Evolutionary conservation across 2,888 invertebrate species (phyloP).

Genomic region (Hydroisotoma schaefferi): DNA sequence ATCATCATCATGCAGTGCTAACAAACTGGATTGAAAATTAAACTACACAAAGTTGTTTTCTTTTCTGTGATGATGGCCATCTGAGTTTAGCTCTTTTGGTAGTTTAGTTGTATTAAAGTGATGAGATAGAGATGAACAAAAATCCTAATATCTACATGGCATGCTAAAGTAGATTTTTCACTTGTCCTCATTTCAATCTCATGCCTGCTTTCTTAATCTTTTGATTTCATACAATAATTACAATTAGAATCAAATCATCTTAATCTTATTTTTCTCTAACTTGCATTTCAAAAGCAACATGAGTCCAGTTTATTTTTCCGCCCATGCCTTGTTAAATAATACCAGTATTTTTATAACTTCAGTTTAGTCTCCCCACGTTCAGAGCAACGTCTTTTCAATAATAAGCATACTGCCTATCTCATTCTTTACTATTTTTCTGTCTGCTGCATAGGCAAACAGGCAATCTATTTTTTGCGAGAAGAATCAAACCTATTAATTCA

Average conservation of each 20-base stretch:
- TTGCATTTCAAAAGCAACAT: conserved; percentile 24
- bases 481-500: conserved; percentile 3
- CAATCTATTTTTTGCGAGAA: conserved; percentile 15
- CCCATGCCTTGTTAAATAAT: conserved; percentile 17
- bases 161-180: background rate
- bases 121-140: background rate
- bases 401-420: background rate
- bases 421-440: too few species aligned
- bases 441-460: background rate
- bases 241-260: conserved; percentile 17
- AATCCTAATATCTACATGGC: background rate
- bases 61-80: too few species aligned
- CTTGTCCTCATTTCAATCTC: background rate
- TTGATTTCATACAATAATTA: conserved; percentile 19
- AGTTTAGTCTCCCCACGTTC: too few species aligned
- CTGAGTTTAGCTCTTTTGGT: too few species aligned
- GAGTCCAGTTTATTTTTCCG: conserved; percentile 26
- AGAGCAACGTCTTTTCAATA: too few species aligned
- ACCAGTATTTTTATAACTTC: conserved; percentile 5
- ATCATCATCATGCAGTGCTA: too few species aligned
- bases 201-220: background rate
- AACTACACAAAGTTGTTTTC: too few species aligned
- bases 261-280: conserved; percentile 15
- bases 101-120: too few species aligned
- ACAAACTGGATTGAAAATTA: too few species aligned